Evolutionary conservation across 2,888 invertebrate genomes (phyloP).

Genomic region (Teleogryllus oceanicus): DNA sequence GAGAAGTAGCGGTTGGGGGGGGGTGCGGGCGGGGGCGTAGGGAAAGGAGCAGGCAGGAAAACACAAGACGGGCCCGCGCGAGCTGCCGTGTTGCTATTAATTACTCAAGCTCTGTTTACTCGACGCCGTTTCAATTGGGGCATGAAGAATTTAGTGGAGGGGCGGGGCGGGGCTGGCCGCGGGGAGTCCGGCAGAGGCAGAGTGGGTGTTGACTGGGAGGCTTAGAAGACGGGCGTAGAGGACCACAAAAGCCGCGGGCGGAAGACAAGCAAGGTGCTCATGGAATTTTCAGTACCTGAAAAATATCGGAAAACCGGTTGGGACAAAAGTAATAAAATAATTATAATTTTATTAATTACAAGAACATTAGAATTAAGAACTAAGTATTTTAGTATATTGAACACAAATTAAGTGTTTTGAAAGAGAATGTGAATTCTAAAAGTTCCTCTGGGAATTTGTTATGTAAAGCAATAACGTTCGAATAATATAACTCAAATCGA

Average conservation of each 20-base stretch:
- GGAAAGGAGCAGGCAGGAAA: constrained; percentile 7
- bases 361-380: too few species aligned
- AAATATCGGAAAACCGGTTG: too few species aligned
- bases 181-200: neutral
- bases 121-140: constrained; percentile 18
- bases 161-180: constrained; percentile 12
- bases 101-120: constrained; percentile 18
- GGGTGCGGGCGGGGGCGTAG: neutral
- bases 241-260: neutral
- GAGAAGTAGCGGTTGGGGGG: neutral
- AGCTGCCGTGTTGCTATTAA: constrained; percentile 9
- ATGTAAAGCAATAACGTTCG: too few species aligned
- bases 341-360: too few species aligned
- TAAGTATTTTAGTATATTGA: too few species aligned
- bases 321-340: too few species aligned
- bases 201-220: neutral
- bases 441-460: too few species aligned
- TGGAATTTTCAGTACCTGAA: too few species aligned
- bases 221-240: neutral
- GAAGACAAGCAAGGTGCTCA: too few species aligned
- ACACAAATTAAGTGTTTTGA: too few species aligned
- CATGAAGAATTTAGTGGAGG: neutral
- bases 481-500: too few species aligned
- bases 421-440: too few species aligned
- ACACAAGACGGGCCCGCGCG: neutral